A percentile compares a stretch with the other conserved stretches of the same genome.
These are phyloP conservation scores for Reticulitermes speratus DNA, from an alignment of 1,140 invertebrate genomes.

Conservation along the genomic window DNA sequence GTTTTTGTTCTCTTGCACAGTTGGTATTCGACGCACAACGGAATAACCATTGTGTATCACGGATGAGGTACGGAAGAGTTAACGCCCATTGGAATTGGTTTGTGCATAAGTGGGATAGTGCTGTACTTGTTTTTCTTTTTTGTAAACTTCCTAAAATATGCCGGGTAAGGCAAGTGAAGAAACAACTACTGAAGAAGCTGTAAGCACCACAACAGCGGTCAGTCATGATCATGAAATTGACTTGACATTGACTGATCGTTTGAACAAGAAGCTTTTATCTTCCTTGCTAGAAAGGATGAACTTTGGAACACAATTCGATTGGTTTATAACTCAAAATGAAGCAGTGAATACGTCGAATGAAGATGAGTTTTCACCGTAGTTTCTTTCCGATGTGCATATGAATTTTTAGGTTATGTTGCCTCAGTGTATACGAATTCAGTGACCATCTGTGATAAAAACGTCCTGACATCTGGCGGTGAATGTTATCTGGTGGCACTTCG, in stretches of 20 bases:
- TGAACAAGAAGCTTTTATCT: slow-evolving; percentile 39
- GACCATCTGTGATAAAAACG: neutral
- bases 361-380: neutral
- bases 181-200: neutral
- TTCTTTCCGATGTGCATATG: neutral
- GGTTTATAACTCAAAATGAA: neutral
- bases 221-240: neutral
- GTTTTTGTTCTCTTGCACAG: too few species aligned
- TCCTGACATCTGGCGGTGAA: neutral
- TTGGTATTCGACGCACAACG: too few species aligned
- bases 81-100: too few species aligned
- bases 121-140: too few species aligned
- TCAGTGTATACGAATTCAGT: neutral
- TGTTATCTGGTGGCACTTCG: neutral
- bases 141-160: neutral
- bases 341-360: neutral
- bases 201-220: too few species aligned
- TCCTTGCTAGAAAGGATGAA: slow-evolving; percentile 38
- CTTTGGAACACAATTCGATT: slow-evolving; percentile 28
- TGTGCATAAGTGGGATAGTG: too few species aligned
- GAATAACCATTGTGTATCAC: too few species aligned
- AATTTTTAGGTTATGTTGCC: neutral
- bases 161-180: slow-evolving; percentile 1
- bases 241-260: slow-evolving; percentile 37
- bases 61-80: too few species aligned